Evolutionary conservation across 2,113 vertebrate genomes (phyloP).

Genomic region (Arizona elegans): DNA sequence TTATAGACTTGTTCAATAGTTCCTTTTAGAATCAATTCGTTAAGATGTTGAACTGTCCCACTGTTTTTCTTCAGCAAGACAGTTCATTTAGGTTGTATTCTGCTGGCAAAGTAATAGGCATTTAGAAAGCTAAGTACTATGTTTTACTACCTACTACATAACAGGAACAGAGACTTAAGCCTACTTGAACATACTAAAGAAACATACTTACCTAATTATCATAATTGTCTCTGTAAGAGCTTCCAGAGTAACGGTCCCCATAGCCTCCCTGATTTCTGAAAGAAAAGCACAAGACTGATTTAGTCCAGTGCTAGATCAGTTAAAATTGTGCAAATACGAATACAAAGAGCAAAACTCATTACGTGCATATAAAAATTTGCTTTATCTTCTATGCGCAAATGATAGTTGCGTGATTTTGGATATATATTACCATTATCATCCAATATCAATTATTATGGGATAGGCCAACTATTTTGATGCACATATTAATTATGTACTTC

Average conservation of each 20-base stretch:
- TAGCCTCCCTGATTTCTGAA: slow-evolving; percentile 35
- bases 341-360: neutral
- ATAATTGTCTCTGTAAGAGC: slow-evolving; percentile 37
- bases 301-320: neutral
- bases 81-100: neutral
- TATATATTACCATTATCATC: neutral
- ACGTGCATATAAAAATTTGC: neutral
- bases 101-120: neutral
- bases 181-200: neutral
- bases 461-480: neutral
- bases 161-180: neutral
- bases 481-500: neutral
- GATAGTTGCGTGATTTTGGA: neutral
- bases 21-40: slow-evolving; percentile 1
- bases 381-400: neutral
- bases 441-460: neutral
- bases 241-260: slow-evolving; percentile 32
- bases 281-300: neutral
- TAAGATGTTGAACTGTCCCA: neutral
- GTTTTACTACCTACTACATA: neutral
- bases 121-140: neutral
- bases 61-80: neutral
- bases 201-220: slow-evolving; percentile 29
- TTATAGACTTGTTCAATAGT: neutral
- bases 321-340: neutral